These are phyloP conservation scores for Ageneiosus marmoratus DNA, from an alignment of 2,113 vertebrate genomes.

Conservation along the genomic window DNA sequence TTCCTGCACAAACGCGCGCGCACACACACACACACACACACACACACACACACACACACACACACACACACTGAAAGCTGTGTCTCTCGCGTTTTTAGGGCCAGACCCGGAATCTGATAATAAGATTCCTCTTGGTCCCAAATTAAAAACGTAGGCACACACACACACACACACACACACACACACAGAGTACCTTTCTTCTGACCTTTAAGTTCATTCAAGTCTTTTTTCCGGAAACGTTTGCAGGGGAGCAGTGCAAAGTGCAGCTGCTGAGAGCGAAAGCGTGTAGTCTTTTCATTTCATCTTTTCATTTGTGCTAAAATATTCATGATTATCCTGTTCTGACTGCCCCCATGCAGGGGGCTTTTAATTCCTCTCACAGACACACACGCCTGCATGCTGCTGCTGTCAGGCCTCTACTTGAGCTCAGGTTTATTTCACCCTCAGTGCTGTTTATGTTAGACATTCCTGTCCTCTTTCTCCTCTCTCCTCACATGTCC, in stretches of 20 bases:
- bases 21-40: slow-evolving; percentile 7
- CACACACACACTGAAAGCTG: neutral
- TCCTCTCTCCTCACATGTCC: slow-evolving; percentile 19
- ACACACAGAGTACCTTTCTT: slow-evolving; percentile 11
- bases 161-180: slow-evolving; percentile 9
- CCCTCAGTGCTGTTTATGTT: slow-evolving; percentile 27
- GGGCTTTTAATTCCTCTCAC: slow-evolving; percentile 61
- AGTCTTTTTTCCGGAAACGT: neutral
- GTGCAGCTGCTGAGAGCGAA: slow-evolving; percentile 35
- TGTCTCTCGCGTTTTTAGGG: slow-evolving; percentile 9
- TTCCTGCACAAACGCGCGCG: neutral
- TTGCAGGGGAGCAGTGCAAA: slow-evolving; percentile 17
- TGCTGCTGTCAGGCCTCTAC: slow-evolving; percentile 19
- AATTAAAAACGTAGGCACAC: neutral
- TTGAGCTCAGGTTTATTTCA: slow-evolving; percentile 15
- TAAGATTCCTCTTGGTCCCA: slow-evolving; percentile 18
- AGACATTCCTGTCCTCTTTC: slow-evolving; percentile 24
- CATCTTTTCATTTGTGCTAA: slow-evolving; percentile 45
- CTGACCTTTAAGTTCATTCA: slow-evolving; percentile 56
- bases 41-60: slow-evolving; percentile 9
- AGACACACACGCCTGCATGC: neutral
- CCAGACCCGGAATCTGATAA: slow-evolving; percentile 22
- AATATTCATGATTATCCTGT: slow-evolving; percentile 54
- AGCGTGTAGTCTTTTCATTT: slow-evolving; percentile 51
- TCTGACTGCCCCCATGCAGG: slow-evolving; percentile 58